phyloP scores from a whole-genome alignment of 2,113 vertebrate genomes.

The Cephalopholis sonnerati region DNA sequence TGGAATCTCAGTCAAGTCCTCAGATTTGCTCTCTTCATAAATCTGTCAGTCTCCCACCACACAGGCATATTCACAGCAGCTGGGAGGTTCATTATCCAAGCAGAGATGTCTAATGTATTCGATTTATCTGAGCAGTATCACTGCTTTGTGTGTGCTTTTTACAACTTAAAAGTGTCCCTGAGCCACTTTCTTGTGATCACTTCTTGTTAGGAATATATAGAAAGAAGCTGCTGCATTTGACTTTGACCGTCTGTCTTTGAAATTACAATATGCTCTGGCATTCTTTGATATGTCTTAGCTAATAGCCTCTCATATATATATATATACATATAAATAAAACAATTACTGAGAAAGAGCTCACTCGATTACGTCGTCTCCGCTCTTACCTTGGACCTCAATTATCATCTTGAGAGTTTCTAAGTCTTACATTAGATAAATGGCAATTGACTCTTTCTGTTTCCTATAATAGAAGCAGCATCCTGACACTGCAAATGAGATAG shows the following conservation, averaged over 20 bases:
- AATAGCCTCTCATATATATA: conserved; percentile 11
- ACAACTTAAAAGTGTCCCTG: conserved; percentile 5
- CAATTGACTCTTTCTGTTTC: conserved; percentile 77
- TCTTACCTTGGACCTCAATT: conserved; percentile 83
- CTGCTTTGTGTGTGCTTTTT: conserved; percentile 28
- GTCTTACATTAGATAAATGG: conserved; percentile 79
- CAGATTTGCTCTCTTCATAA: conserved; percentile 63
- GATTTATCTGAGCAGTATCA: conserved; percentile 5
- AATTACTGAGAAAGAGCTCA: conserved; percentile 40
- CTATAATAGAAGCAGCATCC: conserved; percentile 81
- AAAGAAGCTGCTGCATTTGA: conserved; percentile 28
- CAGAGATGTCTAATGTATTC: conserved; percentile 1
- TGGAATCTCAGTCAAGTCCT: conserved; percentile 57
- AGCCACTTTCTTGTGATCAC: conserved; percentile 12
- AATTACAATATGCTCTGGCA: background rate
- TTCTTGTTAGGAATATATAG: conserved; percentile 14
- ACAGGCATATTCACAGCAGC: conserved; percentile 43
- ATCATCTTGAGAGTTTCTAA: conserved; percentile 78
- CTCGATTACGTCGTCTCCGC: conserved; percentile 46
- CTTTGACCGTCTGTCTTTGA: conserved; percentile 27
- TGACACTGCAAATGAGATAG: conserved; percentile 82
- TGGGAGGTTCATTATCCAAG: conserved; percentile 11
- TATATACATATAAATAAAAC: conserved; percentile 32
- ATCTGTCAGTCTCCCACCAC: conserved; percentile 53
- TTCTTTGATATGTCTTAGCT: conserved; percentile 29